Evolutionary conservation across 2,888 invertebrate species (phyloP), one percentile per base, ranked within the genome.

Genomic region (Germaria angustata): DNA sequence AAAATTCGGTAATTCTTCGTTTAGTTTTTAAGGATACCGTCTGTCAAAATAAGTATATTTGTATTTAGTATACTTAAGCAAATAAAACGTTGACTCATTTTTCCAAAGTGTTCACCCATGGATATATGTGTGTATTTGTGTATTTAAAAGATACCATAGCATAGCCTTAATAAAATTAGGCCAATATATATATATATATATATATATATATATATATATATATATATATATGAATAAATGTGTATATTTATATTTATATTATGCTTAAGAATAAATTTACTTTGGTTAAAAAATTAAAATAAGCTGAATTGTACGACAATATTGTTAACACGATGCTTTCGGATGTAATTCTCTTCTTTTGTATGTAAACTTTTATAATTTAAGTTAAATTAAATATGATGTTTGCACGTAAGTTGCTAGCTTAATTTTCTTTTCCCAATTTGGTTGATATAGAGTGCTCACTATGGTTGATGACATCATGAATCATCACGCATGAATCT

Each of bases 41-140:
- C 71, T 76, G 71, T 71, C 63, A 80, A 68, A 59, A 32, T 24
- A 55, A 41, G 17, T 68, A n/a, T 44, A 5, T 28, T 59, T 51
- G 13, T 46, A 20, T 46, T 17, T 51, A 51, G 49, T 51, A 61
- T 17, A 73, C 34, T 17, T 17, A 20, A 41, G 55, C 13, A 5
- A 34, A 34, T 7, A 59, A 49, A 66, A 75, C 36, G 69, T 75
- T 80, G 80, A 80, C 75, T 80, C 75, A 80, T 80, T 75, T 80
- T 69, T 61, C 59, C 20, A 36, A 55, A 63, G 28, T 36, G 24
- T 61, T 9, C 55, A 63, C 7, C 39, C 36, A 66, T 49, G 34
- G 4, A 53, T 5, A 66, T 34, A 41, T 6, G 6, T 41, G 15
- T 44, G 13, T 44, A 44, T 46, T 46, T 4, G n/a, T 20, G 20